Percentiles rank a stretch among this genome's conserved stretches.
These are phyloP conservation scores for Allygus modestus DNA, from an alignment of 2,888 invertebrate species.

Conservation along the genomic window DNA sequence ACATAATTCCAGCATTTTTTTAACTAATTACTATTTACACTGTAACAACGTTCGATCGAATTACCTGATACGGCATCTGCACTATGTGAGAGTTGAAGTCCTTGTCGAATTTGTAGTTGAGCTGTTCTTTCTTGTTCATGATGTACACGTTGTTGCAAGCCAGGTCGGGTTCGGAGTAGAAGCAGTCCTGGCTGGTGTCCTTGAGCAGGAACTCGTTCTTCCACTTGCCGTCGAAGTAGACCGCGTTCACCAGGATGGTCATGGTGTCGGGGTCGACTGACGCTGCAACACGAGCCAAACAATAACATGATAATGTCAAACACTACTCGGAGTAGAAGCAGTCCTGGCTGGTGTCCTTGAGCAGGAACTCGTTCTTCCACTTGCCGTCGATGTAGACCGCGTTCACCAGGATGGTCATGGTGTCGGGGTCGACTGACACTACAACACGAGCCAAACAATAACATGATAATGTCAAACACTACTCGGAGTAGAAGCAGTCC, in stretches of 20 bases:
- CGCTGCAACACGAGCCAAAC: slow-evolving; percentile 66
- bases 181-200: slow-evolving; percentile 78
- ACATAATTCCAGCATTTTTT: too few relatives aligned
- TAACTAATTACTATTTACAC: too few relatives aligned
- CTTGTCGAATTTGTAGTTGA: slow-evolving; percentile 80
- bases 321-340: too few relatives aligned
- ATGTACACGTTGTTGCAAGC: slow-evolving; percentile 79
- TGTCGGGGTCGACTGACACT: too few relatives aligned
- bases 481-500: too few relatives aligned
- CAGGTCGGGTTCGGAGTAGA: slow-evolving; percentile 80
- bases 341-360: too few relatives aligned
- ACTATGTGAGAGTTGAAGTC: slow-evolving; percentile 83
- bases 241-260: slow-evolving; percentile 85
- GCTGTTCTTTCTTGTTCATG: slow-evolving; percentile 83
- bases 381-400: too few relatives aligned
- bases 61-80: slow-evolving; percentile 86
- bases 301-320: background rate
- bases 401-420: too few relatives aligned
- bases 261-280: slow-evolving; percentile 76
- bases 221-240: slow-evolving; percentile 90
- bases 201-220: slow-evolving; percentile 80
- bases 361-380: too few relatives aligned
- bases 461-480: too few relatives aligned
- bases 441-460: too few relatives aligned
- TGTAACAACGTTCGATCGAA: too few relatives aligned